Percentiles rank a stretch among this genome's conserved stretches.
Evolutionary conservation across 23 tunicate genomes (phyloP).

Genomic region (Ascidia mentula): DNA sequence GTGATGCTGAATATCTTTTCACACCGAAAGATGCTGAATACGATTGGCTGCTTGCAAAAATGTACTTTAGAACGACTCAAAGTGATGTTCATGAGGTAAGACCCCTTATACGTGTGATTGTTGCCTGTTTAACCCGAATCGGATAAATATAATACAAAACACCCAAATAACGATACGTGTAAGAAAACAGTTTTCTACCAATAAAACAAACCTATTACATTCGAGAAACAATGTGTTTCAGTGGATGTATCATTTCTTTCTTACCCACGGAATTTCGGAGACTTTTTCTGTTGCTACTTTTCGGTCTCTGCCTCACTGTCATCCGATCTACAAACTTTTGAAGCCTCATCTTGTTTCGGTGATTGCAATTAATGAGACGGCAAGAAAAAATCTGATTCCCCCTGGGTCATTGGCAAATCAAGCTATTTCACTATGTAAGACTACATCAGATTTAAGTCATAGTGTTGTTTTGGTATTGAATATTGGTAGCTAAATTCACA

Average conservation of each 20-base stretch:
- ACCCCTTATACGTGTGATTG: not conserved
- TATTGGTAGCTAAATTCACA: too few species aligned
- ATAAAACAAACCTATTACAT: too few species aligned
- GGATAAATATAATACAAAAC: not conserved
- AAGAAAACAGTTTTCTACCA: not conserved
- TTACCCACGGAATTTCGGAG: slow-evolving; percentile 34
- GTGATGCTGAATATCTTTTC: slow-evolving; percentile 31
- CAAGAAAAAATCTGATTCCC: slow-evolving; percentile 12
- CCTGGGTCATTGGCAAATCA: slow-evolving; percentile 8
- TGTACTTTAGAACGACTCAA: slow-evolving; percentile 32
- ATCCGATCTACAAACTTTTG: slow-evolving; percentile 44
- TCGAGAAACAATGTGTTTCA: too few species aligned
- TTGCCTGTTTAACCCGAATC: not conserved
- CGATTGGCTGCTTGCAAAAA: slow-evolving; percentile 78
- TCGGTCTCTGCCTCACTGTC: slow-evolving; percentile 33
- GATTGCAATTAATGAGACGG: slow-evolving; percentile 13
- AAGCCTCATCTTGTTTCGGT: slow-evolving; percentile 23
- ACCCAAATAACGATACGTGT: not conserved
- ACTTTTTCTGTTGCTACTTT: slow-evolving; percentile 36
- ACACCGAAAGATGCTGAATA: slow-evolving; percentile 41
- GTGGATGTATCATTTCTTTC: slow-evolving; percentile 19
- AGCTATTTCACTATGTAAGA: not conserved
- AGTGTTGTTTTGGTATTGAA: too few species aligned
- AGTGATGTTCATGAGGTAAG: slow-evolving; percentile 48
- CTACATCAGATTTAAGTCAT: too few species aligned